Evolutionary conservation across 2,888 invertebrate genomes (phyloP).

Genomic region (Chalcis sispes): DNA sequence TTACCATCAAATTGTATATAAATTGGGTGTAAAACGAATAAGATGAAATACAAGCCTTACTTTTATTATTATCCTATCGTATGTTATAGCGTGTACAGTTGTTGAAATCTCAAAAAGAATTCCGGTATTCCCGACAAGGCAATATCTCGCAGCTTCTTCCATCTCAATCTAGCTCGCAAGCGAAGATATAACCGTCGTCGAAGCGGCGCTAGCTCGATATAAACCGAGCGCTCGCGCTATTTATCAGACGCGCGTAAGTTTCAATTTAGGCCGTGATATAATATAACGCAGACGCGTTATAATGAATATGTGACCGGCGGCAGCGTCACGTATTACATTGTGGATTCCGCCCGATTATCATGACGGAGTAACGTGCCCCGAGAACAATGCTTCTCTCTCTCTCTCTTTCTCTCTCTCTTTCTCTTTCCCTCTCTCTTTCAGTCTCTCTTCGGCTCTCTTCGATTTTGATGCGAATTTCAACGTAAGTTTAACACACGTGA

Average conservation of each 20-base stretch:
- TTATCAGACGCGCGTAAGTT: slow-evolving; percentile 52
- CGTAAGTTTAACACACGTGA: too few species aligned
- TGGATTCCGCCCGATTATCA: slow-evolving; percentile 49
- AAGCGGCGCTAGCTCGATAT: background rate
- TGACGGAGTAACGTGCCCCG: slow-evolving; percentile 36
- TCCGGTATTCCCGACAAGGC: background rate
- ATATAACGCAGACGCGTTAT: slow-evolving; percentile 20
- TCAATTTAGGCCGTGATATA: slow-evolving; percentile 50
- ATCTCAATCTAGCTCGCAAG: background rate
- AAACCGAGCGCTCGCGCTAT: slow-evolving; percentile 13
- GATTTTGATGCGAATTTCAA: too few species aligned
- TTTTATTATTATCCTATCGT: too few species aligned
- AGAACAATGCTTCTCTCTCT: slow-evolving; percentile 15
- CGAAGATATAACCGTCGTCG: slow-evolving; percentile 23
- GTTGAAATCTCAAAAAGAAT: too few species aligned
- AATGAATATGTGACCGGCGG: slow-evolving; percentile 40
- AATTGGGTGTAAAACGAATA: too few species aligned
- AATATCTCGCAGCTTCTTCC: background rate
- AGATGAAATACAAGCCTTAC: too few species aligned
- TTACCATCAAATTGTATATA: too few species aligned
- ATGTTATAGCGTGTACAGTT: too few species aligned
- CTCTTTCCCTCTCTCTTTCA: background rate
- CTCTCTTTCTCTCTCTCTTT: too few species aligned
- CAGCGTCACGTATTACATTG: slow-evolving; percentile 51
- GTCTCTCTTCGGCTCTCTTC: too few species aligned